Base-by-base conservation (phyloP, 2,113 vertebrate genomes). In the Oryzias melastigma region DNA sequence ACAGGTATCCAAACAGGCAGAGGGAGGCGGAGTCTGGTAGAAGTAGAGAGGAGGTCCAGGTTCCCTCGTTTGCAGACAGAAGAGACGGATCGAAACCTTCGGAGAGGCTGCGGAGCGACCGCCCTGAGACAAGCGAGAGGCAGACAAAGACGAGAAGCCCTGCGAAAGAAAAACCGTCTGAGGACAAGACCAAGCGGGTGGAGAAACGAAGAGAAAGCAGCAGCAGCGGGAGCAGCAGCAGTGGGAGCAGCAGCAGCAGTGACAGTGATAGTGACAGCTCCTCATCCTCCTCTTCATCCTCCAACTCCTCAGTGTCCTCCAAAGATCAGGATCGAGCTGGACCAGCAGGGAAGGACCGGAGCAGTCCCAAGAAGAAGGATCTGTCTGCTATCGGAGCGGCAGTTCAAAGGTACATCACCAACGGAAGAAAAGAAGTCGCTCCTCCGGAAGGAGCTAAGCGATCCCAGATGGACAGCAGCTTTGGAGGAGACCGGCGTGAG, bases 241-340 rank as follows among this genome's bases (percentile, higher is more conserved):
- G 78, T 19, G 85, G 80, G 1, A 52, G 59, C 0, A 68, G 77
- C 22, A 84, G 78, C 8, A 68, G 76, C 0, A 74, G 81, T 0
- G 85, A 75, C 2, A 91, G 90, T 12, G 84, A 89, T 44, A 88
- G 87, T 0, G 83, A 87, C 22, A 85, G 82, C 58, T 90, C 88
- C n/a, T 91, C 90, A 0, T 90, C 91, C 0, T 91, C 81, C 0
- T 84, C 81, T 0, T 90, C 91, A 0, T 88, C 88, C 0, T 91
- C 90, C 0, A 90, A 89, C 0, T 89, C 88, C 0, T 84, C 84
- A 1, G 85, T 86, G 0, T 90, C 90, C 5, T 90, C 87, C 20
- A 82, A 89, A 17, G 90, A 89, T 3, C 85, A 88, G 10, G 55
- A 57, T 20, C 71, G 81, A 53, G 68, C 67, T 1, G 65, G 27